Evolutionary conservation across 1,140 invertebrate species (phyloP).

Genomic region (Tetramorium alpestre): DNA sequence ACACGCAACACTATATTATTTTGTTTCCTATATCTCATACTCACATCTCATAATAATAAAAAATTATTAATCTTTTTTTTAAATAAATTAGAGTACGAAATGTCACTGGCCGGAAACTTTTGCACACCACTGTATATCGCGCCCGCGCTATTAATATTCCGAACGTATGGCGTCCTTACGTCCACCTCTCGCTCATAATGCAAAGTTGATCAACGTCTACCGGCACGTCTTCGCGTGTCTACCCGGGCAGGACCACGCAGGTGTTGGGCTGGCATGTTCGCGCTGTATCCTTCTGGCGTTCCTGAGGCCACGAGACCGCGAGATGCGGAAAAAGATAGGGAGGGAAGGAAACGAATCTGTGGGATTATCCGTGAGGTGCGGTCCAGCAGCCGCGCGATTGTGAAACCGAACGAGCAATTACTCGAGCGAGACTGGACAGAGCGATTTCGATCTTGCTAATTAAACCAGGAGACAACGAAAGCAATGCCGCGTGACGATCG

Average conservation of each 20-base stretch:
- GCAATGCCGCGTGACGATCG: slow-evolving; percentile 24
- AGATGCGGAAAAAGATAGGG: not conserved
- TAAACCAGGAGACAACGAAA: slow-evolving; percentile 41
- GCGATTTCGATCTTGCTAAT: slow-evolving; percentile 42
- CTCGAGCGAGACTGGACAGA: slow-evolving; percentile 26
- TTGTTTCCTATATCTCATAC: too few species aligned
- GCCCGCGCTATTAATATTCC: slow-evolving; percentile 64
- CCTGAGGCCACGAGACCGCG: not conserved
- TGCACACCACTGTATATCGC: slow-evolving; percentile 23
- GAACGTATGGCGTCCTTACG: slow-evolving; percentile 32
- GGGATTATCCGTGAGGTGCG: slow-evolving; percentile 33
- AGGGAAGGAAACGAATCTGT: not conserved
- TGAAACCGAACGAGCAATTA: slow-evolving; percentile 69
- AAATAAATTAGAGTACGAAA: too few species aligned
- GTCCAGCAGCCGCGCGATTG: slow-evolving; percentile 28
- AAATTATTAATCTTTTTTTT: too few species aligned
- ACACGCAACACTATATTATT: too few species aligned
- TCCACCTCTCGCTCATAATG: slow-evolving; percentile 32
- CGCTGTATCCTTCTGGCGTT: slow-evolving; percentile 56
- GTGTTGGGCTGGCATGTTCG: slow-evolving; percentile 74
- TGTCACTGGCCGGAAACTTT: too few species aligned
- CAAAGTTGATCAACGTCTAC: slow-evolving; percentile 47
- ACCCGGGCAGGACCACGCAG: slow-evolving; percentile 47
- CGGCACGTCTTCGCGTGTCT: slow-evolving; percentile 70
- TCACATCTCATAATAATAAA: too few species aligned